Percentiles rank a stretch among this genome's conserved stretches.
Evolutionary conservation across 1,140 invertebrate species (phyloP).

Genomic region (Caenorhabditis brenneri): DNA sequence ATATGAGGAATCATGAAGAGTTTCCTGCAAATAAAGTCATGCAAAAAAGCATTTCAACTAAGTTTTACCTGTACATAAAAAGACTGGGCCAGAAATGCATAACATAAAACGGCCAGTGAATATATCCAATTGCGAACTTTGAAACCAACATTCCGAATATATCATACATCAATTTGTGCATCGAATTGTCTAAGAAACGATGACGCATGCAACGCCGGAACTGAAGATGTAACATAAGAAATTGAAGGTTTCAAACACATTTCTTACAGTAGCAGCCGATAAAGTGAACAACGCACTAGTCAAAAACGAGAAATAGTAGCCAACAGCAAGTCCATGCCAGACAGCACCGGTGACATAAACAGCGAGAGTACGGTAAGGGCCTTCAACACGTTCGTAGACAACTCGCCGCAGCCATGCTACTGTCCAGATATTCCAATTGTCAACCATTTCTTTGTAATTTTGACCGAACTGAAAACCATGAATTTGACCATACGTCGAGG

Average conservation of each 20-base stretch:
- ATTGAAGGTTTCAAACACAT: background rate
- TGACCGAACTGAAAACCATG: background rate
- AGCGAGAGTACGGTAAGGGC: constrained; percentile 20
- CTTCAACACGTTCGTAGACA: constrained; percentile 2
- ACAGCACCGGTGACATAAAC: constrained; percentile 10
- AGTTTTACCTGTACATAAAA: background rate
- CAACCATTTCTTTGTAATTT: constrained; percentile 34
- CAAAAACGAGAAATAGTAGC: constrained; percentile 27
- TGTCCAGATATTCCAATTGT: constrained; percentile 33
- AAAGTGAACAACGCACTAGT: constrained; percentile 13
- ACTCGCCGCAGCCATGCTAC: constrained; percentile 4
- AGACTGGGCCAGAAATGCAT: constrained; percentile 38
- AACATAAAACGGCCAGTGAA: constrained; percentile 17
- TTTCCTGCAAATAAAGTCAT: constrained; percentile 9
- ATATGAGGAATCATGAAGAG: constrained; percentile 1
- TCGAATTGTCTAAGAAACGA: background rate
- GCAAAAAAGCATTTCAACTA: background rate
- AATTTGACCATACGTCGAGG: background rate
- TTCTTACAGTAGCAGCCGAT: background rate
- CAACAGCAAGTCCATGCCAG: constrained; percentile 1
- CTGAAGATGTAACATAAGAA: background rate
- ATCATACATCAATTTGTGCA: constrained; percentile 7
- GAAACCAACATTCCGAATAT: constrained; percentile 10
- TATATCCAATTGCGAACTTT: constrained; percentile 14
- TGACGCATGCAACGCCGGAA: constrained; percentile 26